Conservation (phyloP, 2,888 invertebrate genomes). For the Amblyteles armatorius region DNA sequence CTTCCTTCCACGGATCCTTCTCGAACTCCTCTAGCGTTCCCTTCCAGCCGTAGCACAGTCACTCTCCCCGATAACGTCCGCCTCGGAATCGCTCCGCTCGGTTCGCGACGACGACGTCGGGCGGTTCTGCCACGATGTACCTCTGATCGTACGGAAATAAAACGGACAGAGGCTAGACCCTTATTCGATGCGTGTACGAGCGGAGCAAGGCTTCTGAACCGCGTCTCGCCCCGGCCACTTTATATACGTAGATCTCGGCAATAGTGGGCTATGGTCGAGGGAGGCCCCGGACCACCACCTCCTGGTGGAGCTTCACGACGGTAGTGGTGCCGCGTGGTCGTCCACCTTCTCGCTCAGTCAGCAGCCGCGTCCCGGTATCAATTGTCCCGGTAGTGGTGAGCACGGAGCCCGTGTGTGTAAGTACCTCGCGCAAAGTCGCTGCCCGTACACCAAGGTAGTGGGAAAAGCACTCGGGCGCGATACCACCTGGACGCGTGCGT, state of each 20-base stretch:
- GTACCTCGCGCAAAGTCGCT: constrained; percentile 8
- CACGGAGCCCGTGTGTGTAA: neutral
- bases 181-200: constrained; percentile 79
- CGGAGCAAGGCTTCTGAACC: constrained; percentile 82
- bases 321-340: constrained; percentile 51
- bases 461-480: constrained; percentile 56
- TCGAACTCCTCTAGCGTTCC: constrained; percentile 40
- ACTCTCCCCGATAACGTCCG: constrained; percentile 23
- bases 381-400: neutral
- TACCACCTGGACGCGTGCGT: constrained; percentile 47
- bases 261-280: constrained; percentile 73
- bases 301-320: constrained; percentile 72
- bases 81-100: constrained; percentile 1
- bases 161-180: constrained; percentile 32
- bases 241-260: constrained; percentile 83
- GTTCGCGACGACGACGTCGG: constrained; percentile 15
- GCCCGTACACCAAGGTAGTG: constrained; percentile 44
- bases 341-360: constrained; percentile 26
- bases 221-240: constrained; percentile 82
- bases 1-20: constrained; percentile 34
- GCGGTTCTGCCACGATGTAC: neutral
- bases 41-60: constrained; percentile 45
- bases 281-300: constrained; percentile 74
- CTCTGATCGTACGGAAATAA: neutral
- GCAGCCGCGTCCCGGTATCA: constrained; percentile 12